Percentiles rank a stretch among this genome's conserved stretches.
phyloP scores from a whole-genome alignment of 2,797 vertebrate genomes.

The Cetoscarus ocellatus region DNA sequence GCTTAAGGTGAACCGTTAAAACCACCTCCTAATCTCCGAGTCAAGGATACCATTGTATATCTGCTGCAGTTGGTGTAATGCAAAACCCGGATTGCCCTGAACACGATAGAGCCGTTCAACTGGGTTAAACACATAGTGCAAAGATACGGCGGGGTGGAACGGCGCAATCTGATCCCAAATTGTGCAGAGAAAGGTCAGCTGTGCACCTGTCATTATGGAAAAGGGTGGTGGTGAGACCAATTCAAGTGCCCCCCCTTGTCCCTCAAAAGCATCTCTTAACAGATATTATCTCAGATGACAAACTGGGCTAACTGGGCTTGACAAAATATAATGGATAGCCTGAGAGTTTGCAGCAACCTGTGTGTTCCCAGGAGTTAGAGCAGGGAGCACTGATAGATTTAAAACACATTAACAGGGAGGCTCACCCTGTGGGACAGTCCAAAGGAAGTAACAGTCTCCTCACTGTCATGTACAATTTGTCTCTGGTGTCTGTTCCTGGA shows the following conservation, averaged over 20 bases:
- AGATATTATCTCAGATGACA: constrained; percentile 60
- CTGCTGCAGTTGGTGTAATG: constrained; percentile 66
- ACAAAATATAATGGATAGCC: constrained; percentile 52
- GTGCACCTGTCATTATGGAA: constrained; percentile 75
- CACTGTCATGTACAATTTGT: constrained; percentile 9
- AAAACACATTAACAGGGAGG: constrained; percentile 40
- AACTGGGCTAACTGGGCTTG: constrained; percentile 56
- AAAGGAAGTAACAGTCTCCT: constrained; percentile 16
- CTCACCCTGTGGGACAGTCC: constrained; percentile 5
- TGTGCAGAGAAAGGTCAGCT: constrained; percentile 68
- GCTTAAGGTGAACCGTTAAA: constrained; percentile 53
- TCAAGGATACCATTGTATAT: constrained; percentile 64
- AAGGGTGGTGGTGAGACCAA: constrained; percentile 43
- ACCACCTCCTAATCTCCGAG: constrained; percentile 55
- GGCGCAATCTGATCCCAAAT: constrained; percentile 69
- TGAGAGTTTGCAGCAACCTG: constrained; percentile 34
- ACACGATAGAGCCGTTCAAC: constrained; percentile 55
- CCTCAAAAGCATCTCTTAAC: constrained; percentile 51
- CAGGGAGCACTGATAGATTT: constrained; percentile 23
- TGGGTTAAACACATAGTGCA: constrained; percentile 64
- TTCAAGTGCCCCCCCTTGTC: constrained; percentile 14
- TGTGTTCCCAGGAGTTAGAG: constrained; percentile 34
- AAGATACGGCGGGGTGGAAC: constrained; percentile 57
- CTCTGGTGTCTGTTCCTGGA: constrained; percentile 14
- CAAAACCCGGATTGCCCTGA: constrained; percentile 52